Base-by-base conservation (phyloP, 1,140 invertebrate genomes). In the Drosophila serrata region DNA sequence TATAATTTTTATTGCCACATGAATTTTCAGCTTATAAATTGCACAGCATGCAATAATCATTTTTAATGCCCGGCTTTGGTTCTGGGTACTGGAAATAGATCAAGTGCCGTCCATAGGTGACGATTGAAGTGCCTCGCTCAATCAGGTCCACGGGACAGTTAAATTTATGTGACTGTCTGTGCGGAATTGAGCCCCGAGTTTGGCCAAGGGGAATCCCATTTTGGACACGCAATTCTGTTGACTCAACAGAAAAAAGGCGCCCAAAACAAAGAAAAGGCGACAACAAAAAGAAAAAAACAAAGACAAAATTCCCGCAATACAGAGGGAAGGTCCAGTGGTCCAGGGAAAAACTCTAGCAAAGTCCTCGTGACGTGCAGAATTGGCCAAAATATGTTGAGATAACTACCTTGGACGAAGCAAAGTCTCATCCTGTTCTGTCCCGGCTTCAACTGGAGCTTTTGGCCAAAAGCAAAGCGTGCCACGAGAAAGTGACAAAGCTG, bases 401-500 rank as follows among this genome's bases (percentile, higher is more conserved):
- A 76, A 76, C 73, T 77, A 68, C 73, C 73, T 77, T 43, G 39
- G 61, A 35, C 62, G 37, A 27, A 43, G 15, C 33, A 37, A 31
- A 75, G 60, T n/a, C 33, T 53, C 39, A 49, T 67, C 46, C 65
- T 67, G 45, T 39, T 31, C 65, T 67, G 65, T 19, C 37, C 43
- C 17, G 60, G 46, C 29, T 35, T 67, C 43, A 48, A 27, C 51
- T 72, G 72, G 45, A 70, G 75, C 75, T 39, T 4, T 24, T 31
- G 48, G 48, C 48, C 48, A 31, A 31, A 49, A 49, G 48, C 48
- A 84, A 84, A 88, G 76, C 74, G 77, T 88, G 81, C 61, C 81
- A 85, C 74, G 61, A 72, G 75, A 77, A 88, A 90, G 85, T 88
- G 85, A 85, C 85, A 90, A 90, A 90, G 85, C 85, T 85, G 81